Evolutionary conservation across 2,113 vertebrate species (phyloP).

Genomic region (Riparia riparia): DNA sequence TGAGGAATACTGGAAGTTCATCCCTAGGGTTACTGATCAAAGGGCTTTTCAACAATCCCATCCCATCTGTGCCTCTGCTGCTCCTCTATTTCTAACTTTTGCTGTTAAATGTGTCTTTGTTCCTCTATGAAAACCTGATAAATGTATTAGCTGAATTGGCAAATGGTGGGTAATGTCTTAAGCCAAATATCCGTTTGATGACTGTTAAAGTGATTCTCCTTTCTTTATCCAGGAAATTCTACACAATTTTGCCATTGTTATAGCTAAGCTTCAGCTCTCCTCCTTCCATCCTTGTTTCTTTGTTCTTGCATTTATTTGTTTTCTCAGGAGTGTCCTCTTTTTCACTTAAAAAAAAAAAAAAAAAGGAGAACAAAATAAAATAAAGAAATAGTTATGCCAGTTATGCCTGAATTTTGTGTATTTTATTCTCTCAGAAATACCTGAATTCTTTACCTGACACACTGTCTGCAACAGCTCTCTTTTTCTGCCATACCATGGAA

Average conservation of each 20-base stretch:
- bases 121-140: neutral
- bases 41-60: conserved; percentile 24
- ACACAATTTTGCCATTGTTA: conserved; percentile 42
- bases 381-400: neutral
- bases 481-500: neutral
- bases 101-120: conserved; percentile 48
- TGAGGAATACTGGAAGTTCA: conserved; percentile 12
- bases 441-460: neutral
- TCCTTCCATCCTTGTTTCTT: neutral
- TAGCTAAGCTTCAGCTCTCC: neutral
- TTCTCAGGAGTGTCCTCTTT: neutral
- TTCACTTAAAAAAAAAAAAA: neutral
- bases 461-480: neutral
- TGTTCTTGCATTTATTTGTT: neutral
- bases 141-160: neutral
- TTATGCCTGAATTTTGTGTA: neutral
- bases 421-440: neutral
- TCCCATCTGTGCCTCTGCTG: neutral
- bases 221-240: conserved; percentile 1
- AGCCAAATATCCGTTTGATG: conserved; percentile 3
- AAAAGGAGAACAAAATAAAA: too few relatives aligned
- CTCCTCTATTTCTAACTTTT: neutral
- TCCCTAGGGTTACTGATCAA: conserved; percentile 36
- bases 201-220: conserved; percentile 1
- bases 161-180: neutral